Evolutionary conservation across 2,797 vertebrate genomes (phyloP), one percentile per base, ranked within the genome.

Genomic region (Miichthys miiuy): DNA sequence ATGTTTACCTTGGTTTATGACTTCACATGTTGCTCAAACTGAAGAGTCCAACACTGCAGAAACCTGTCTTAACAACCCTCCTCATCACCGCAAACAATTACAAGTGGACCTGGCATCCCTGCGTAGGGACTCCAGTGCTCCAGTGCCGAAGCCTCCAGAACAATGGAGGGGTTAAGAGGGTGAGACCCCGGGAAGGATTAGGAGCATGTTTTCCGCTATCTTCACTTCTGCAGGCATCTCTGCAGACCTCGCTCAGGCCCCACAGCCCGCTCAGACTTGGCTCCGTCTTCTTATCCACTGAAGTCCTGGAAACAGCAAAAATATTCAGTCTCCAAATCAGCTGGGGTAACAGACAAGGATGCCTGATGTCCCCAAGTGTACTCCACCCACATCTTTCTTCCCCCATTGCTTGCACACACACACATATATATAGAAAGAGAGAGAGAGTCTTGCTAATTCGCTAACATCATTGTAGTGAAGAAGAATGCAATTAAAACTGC

Each of bases 91-190:
- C 73, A 79, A 87, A 88, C 89, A 89, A 89, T 88, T 88, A 91
- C 88, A 88, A 90, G 85, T 81, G 85, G 80, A 92, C 85, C 85
- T 85, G 84, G 84, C 83, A 68, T 85, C 81, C 85, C 74, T 72
- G 81, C n/a, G 5, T 44, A 57, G 89, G 82, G 86, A 86, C 71
- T 79, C 52, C 44, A 44, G 79, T 20, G 16, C 83, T 78, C 74
- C 55, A 87, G 91, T 72, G 77, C 82, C 72, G 84, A 89, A 89
- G 82, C 89, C 76, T 87, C 52, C 73, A 71, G 72, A 90, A 94
- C 90, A 94, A 92, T 91, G 79, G 85, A 75, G 66, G 82, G 92
- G 91, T 94, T 93, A 92, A 92, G 90, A 92, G 92, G 87, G 91
- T 91, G 89, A 92, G 84, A 92, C 91, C 90, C 82, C 46, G 23